These are phyloP conservation scores for Machimus atricapillus DNA, from an alignment of 2,888 invertebrate genomes.

Conservation along the genomic window DNA sequence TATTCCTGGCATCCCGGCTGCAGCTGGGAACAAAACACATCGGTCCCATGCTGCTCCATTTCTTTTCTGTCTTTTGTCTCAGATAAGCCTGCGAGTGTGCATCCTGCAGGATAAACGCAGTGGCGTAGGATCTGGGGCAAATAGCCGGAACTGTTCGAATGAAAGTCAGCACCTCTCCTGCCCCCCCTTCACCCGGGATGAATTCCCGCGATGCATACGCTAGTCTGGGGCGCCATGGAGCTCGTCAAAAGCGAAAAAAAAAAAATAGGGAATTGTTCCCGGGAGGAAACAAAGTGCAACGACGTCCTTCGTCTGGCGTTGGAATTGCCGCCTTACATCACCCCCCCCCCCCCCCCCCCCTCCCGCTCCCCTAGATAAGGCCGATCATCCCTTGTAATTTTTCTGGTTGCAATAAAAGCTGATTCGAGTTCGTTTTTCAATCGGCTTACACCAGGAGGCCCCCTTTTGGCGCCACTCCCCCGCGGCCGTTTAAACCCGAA, in stretches of 20 bases:
- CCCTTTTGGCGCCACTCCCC: not conserved
- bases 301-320: not conserved
- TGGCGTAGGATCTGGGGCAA: not conserved
- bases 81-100: not conserved
- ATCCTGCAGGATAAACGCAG: not conserved
- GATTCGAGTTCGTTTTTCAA: conserved; percentile 12
- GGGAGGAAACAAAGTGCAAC: not conserved
- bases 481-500: not conserved
- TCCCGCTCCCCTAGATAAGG: not conserved
- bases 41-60: not conserved
- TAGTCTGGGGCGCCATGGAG: not conserved
- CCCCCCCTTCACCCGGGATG: not conserved
- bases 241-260: not conserved
- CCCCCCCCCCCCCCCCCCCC: not conserved
- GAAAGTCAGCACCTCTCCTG: not conserved
- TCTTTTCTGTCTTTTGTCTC: not conserved
- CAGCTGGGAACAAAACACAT: not conserved
- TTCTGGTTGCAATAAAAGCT: conserved; percentile 12
- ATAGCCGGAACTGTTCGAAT: not conserved
- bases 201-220: not conserved
- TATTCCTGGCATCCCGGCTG: not conserved
- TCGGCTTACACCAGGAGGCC: not conserved
- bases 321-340: not conserved
- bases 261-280: not conserved
- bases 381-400: conserved; percentile 3